Conservation (phyloP, 2,888 invertebrate species). For the Drosophila subquinaria region DNA sequence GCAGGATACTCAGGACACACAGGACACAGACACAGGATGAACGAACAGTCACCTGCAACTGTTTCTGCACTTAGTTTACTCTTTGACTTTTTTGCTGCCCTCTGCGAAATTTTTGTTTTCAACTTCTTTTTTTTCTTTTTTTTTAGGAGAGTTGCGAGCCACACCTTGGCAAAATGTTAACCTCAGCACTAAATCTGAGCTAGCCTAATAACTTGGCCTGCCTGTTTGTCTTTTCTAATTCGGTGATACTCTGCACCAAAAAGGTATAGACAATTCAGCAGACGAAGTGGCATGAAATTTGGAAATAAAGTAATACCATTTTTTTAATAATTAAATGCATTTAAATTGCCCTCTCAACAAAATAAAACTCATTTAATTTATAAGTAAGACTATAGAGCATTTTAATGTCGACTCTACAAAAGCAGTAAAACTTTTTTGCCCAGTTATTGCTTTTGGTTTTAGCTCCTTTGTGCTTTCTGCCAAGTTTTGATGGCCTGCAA, state of each 20-base stretch:
- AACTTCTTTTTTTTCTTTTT: neutral
- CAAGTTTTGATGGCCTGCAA: conserved; percentile 52
- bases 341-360: too few relatives aligned
- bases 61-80: conserved; percentile 42
- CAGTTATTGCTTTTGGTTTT: conserved; percentile 34
- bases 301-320: neutral
- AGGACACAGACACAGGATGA: conserved; percentile 2
- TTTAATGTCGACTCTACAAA: neutral
- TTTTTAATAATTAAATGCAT: neutral
- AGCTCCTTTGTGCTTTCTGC: conserved; percentile 22
- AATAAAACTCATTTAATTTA: neutral
- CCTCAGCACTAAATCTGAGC: conserved; percentile 58
- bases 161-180: conserved; percentile 57
- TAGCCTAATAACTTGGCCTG: conserved; percentile 53
- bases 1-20: conserved; percentile 3
- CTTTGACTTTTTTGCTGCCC: conserved; percentile 55
- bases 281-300: neutral
- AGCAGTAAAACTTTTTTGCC: neutral
- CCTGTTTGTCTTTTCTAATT: conserved; percentile 47
- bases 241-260: conserved; percentile 9
- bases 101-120: conserved; percentile 37
- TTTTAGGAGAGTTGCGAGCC: conserved; percentile 14
- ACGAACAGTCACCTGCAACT: conserved; percentile 21
- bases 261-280: neutral
- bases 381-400: conserved; percentile 3